These are phyloP conservation scores for Tragopan temminckii DNA, from an alignment of 2,797 vertebrate genomes.

Conservation along the genomic window DNA sequence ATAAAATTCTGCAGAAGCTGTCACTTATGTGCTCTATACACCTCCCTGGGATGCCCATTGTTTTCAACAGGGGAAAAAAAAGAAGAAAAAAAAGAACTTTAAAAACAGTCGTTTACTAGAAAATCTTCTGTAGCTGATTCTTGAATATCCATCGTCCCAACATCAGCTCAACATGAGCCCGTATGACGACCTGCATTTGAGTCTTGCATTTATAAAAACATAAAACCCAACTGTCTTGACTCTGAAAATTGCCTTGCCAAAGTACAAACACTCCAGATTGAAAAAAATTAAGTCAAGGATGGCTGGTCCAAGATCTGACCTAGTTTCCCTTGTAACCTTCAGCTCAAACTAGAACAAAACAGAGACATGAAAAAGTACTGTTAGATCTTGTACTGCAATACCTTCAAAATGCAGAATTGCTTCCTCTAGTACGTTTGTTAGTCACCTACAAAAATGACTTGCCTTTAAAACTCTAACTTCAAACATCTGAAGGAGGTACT, in stretches of 20 bases:
- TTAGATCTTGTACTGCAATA: background rate
- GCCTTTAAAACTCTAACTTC: background rate
- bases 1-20: background rate
- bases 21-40: background rate
- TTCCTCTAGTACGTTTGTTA: background rate
- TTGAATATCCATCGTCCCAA: background rate
- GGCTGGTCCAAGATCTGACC: background rate
- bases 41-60: accelerated
- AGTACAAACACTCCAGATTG: accelerated
- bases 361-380: background rate
- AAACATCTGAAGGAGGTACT: background rate
- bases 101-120: background rate
- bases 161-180: background rate
- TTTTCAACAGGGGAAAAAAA: background rate
- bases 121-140: background rate
- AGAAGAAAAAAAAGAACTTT: background rate
- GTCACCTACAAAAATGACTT: background rate
- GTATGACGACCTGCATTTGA: background rate
- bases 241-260: background rate
- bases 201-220: background rate
- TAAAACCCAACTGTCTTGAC: background rate
- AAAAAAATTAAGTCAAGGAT: background rate
- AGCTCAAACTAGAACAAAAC: background rate
- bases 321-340: background rate
- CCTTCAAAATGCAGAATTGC: background rate